Base-by-base conservation (phyloP, 1,140 invertebrate genomes). In the Venturia canescens region DNA sequence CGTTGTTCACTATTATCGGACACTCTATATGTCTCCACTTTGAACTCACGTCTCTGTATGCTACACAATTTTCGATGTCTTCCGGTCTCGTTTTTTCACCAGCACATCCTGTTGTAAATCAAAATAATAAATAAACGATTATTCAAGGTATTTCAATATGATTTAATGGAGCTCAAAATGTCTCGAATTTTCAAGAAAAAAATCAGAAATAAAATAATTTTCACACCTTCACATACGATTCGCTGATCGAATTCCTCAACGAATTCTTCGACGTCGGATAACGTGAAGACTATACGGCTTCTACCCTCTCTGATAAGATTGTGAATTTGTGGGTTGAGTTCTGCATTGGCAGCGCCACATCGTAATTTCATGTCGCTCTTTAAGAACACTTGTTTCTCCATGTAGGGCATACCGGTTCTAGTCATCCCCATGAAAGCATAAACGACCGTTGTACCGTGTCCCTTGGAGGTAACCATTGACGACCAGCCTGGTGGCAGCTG, bases 211-310 rank as follows among this genome's bases (percentile, higher is more conserved):
- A 1, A 78, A 57, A 69, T 75, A 78, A 69, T 69, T 31, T 0
- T 27, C 18, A 57, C 87, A 90, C 90, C 90, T 88, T 88, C 83
- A 72, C 90, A 91, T 74, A 90, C 53, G 9, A 63, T 75, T 72
- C 87, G 85, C 83, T 88, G 86, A 83, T 91, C 86, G 75, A 91
- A 91, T 78, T 91, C 88, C 66, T 90, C 87, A 44, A 91, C 87
- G 38, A 89, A 72, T 79, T 90, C 88, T 82, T 91, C 89, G 79
- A 91, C 82, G 78, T 91, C 90, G 69, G 83, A 38, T 44, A 91
- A 72, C 53, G 75, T 81, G 80, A 83, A 81, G 27, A 91, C 80
- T 70, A 82, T 82, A 23, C 82, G 70, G 82, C 83, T 83, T 83
- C 82, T 86, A 11, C 84, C 85, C 23, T 88, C 84, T 76, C 71